Base-by-base conservation (phyloP, 2,797 vertebrate genomes). In the Acipenser oxyrinchus region DNA sequence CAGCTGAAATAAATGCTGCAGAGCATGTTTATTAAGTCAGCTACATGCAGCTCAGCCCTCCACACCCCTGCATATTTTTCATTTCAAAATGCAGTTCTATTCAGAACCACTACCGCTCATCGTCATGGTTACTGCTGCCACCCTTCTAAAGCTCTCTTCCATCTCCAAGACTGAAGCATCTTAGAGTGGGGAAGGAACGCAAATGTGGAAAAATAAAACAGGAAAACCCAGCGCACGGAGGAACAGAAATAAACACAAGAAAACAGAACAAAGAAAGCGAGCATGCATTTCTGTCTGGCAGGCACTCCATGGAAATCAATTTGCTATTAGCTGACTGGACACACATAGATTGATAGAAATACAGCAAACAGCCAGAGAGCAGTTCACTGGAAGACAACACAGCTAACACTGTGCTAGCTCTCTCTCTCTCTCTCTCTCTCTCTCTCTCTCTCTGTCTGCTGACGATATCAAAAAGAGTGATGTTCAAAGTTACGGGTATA, bases 301-400 rank as follows among this genome's bases (percentile, higher is more conserved):
- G 66, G 60, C 63, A 10, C 49, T 51, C 48, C 60, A 51, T n/a
- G 53, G 15, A 57, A 59, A 75, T 75, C 68, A 62, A 59, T 72
- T 13, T 48, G 37, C 62, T 62, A 67, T 70, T 66, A 49, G 66
- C 65, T 48, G 48, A 10, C 1, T 5, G 60, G 70, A 57, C 64
- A 61, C n/a, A 8, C 23, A 37, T 51, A 64, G 3, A 13, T 37
- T 37, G 37, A 37, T 37, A 37, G 37, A 37, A 37, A 37, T 37
- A 37, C 5, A 5, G 37, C 1, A 37, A 37, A 37, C 37, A 37
- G 37, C 37, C 37, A 37, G 37, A 37, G 37, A 37, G 37, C 37
- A 37, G 3, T 37, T 37, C 37, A 37, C 37, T 37, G 37, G 37
- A 37, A 37, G 37, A 37, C 37, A 37, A 5, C 37, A 37, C 51